Conservation (phyloP, 2,797 vertebrate species). For the Morelia viridis region DNA sequence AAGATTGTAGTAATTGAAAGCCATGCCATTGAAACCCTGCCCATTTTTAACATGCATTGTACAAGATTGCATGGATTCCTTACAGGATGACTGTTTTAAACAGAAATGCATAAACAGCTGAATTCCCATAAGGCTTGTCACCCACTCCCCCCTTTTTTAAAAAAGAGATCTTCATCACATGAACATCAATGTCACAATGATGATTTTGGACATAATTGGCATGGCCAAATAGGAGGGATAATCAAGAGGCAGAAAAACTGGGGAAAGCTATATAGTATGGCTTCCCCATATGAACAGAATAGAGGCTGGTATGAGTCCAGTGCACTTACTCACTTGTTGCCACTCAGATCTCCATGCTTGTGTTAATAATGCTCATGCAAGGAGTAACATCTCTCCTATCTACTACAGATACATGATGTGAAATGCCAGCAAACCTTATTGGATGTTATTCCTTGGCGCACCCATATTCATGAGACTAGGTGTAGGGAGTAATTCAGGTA, state of each 20-base stretch:
- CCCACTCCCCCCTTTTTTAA: neutral
- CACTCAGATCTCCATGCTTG: neutral
- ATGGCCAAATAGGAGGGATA: neutral
- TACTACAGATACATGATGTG: neutral
- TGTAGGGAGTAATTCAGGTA: neutral
- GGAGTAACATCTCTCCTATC: neutral
- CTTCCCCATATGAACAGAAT: neutral
- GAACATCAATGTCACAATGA: neutral
- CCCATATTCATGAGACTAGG: neutral
- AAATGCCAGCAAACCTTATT: neutral
- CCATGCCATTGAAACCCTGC: neutral
- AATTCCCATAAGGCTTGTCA: neutral
- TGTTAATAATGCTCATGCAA: neutral
- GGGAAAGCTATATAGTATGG: neutral
- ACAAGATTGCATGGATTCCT: neutral
- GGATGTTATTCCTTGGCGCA: neutral
- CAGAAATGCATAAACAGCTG: conserved; percentile 4
- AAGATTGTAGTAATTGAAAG: neutral
- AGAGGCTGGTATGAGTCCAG: neutral
- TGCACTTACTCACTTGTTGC: neutral
- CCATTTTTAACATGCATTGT: neutral
- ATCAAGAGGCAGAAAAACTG: neutral
- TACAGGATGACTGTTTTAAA: conserved; percentile 16
- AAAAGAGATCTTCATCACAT: neutral
- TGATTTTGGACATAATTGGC: neutral